Percentiles rank a stretch among this genome's conserved stretches.
Evolutionary conservation across 2,113 vertebrate genomes (phyloP).

Genomic region (Serinus canaria): DNA sequence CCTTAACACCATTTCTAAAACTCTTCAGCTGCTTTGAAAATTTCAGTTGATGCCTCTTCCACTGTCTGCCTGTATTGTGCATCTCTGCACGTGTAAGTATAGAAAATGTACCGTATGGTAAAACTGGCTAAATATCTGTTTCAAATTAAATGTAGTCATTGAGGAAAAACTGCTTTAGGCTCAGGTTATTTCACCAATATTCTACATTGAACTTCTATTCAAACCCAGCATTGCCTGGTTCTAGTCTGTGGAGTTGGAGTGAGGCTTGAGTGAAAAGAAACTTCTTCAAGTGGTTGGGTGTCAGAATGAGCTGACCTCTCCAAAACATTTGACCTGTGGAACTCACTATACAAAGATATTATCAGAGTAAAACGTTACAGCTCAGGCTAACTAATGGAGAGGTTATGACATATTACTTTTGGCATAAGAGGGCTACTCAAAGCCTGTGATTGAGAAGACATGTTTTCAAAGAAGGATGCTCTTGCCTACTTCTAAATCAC

Average conservation of each 20-base stretch:
- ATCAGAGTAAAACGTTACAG: background rate
- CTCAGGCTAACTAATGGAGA: background rate
- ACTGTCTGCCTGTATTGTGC: background rate
- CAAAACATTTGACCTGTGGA: background rate
- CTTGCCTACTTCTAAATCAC: background rate
- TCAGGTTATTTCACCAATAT: background rate
- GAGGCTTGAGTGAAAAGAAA: background rate
- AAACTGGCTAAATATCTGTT: background rate
- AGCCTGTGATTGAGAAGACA: background rate
- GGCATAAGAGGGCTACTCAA: background rate
- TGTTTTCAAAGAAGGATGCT: background rate
- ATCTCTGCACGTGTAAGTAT: background rate
- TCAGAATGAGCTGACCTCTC: background rate
- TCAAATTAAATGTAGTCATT: background rate
- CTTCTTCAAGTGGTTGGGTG: background rate
- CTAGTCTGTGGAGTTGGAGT: background rate
- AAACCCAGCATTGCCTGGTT: background rate
- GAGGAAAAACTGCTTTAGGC: background rate
- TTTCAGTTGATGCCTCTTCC: background rate
- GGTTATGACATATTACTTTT: background rate
- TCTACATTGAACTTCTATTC: background rate
- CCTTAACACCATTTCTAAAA: background rate
- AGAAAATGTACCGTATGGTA: background rate
- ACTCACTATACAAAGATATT: background rate
- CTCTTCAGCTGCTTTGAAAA: background rate